phyloP scores from a whole-genome alignment of 2,113 vertebrate genomes.

The Chaenogobius annularis region DNA sequence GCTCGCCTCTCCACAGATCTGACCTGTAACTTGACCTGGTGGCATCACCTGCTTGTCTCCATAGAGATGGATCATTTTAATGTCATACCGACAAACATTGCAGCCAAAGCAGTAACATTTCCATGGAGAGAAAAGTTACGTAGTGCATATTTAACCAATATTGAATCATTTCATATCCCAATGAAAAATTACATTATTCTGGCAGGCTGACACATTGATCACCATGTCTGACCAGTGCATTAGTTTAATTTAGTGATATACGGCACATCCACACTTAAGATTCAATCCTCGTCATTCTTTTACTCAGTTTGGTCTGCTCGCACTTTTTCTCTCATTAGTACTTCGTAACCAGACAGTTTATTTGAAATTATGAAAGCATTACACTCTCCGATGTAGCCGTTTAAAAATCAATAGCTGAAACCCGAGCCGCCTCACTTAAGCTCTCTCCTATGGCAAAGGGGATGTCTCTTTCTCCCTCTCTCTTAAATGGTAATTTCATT shows the following conservation, averaged over 20 bases:
- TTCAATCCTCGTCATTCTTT: constrained; percentile 45
- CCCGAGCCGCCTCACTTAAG: constrained; percentile 79
- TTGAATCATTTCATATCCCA: no score
- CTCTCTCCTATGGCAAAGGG: constrained; percentile 75
- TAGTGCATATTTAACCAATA: no score
- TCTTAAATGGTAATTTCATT: constrained; percentile 86
- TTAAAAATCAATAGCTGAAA: constrained; percentile 85
- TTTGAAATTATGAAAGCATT: constrained; percentile 86
- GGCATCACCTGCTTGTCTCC: no score
- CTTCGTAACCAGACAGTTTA: constrained; percentile 82
- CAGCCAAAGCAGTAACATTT: no score
- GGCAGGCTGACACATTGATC: constrained; percentile 35
- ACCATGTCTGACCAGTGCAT: constrained; percentile 29
- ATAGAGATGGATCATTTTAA: no score
- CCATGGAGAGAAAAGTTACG: no score
- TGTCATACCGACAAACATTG: no score
- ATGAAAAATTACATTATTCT: constrained; percentile 2
- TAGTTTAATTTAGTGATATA: constrained; percentile 43
- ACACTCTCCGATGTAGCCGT: constrained; percentile 83
- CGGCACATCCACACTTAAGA: constrained; percentile 61
- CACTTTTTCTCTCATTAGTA: constrained; percentile 78
- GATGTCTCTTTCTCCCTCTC: constrained; percentile 78
- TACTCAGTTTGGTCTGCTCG: constrained; percentile 52
- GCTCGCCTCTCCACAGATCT: neutral
- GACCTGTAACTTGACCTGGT: neutral